These are phyloP conservation scores for Busseola fusca DNA, from an alignment of 2,888 invertebrate genomes.

Conservation along the genomic window DNA sequence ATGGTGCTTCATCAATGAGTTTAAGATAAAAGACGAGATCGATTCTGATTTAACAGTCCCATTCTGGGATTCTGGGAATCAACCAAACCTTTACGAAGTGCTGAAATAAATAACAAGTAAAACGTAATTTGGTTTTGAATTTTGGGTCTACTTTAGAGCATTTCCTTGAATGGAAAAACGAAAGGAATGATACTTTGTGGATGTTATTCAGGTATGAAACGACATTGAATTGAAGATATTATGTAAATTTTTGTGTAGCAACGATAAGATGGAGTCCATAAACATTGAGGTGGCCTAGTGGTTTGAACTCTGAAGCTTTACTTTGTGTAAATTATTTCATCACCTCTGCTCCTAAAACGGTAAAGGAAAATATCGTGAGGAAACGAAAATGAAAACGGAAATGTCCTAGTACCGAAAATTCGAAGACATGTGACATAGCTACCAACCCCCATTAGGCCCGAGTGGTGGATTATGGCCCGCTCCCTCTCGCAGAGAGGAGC, in stretches of 20 bases:
- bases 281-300: not conserved
- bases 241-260: not conserved
- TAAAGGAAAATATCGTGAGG: not conserved
- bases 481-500: not conserved
- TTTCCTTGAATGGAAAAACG: not conserved
- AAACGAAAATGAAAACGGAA: not conserved
- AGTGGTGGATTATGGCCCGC: not conserved
- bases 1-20: constrained; percentile 70
- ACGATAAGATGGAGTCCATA: not conserved
- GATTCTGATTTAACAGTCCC: constrained; percentile 6
- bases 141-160: not conserved
- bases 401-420: not conserved
- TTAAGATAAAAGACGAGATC: constrained; percentile 8
- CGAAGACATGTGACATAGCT: not conserved
- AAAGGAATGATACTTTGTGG: not conserved
- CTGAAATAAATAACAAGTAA: not conserved
- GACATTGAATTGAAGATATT: not conserved
- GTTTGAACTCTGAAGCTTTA: not conserved
- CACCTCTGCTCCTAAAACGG: not conserved
- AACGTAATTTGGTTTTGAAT: not conserved
- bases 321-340: not conserved
- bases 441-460: not conserved
- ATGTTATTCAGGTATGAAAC: not conserved
- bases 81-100: not conserved
- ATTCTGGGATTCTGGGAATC: not conserved